Conservation (phyloP, 2,797 vertebrate species). For the Eulemur coronatus region DNA sequence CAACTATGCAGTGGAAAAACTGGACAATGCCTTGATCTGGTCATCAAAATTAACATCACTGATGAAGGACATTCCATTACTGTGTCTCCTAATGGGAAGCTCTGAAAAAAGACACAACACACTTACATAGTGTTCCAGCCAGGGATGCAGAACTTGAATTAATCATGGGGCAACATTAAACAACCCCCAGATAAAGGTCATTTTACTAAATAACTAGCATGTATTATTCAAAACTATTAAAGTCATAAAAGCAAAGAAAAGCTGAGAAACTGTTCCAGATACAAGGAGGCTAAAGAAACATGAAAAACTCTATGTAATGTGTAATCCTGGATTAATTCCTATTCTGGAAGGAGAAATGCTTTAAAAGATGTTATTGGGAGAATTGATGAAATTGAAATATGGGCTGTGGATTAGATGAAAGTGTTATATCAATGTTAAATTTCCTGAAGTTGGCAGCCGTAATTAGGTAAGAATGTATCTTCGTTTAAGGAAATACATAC, state of each 20-base stretch:
- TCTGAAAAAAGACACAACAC: not conserved
- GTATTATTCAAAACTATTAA: not conserved
- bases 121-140: not conserved
- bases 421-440: not conserved
- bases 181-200: not conserved
- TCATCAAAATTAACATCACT: not conserved
- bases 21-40: not conserved
- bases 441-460: not conserved
- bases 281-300: not conserved
- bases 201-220: not conserved
- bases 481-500: not conserved
- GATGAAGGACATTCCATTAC: not conserved
- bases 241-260: not conserved
- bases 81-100: not conserved
- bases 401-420: not conserved
- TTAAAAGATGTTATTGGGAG: not conserved
- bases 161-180: not conserved
- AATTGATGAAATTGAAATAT: not conserved
- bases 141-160: not conserved
- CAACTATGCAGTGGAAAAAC: not conserved
- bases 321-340: not conserved
- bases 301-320: not conserved
- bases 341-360: not conserved
- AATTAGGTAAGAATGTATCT: not conserved
- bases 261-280: not conserved